Evolutionary conservation across 1,140 invertebrate species (phyloP).

Genomic region (Periplaneta americana): DNA sequence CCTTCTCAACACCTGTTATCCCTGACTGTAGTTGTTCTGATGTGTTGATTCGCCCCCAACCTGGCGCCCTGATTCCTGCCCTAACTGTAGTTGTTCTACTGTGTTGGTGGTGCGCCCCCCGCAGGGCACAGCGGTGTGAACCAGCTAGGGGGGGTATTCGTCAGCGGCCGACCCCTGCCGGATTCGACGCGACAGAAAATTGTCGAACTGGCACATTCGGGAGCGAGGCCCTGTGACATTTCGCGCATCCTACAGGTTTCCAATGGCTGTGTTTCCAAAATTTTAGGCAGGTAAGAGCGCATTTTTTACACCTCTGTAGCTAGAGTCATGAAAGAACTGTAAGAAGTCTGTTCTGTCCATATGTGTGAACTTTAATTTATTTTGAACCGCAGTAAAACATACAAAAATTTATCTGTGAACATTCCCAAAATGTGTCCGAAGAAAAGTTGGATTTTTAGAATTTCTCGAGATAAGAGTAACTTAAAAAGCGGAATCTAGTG

Average conservation of each 20-base stretch:
- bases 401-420: too few species aligned
- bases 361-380: too few species aligned
- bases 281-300: constrained; percentile 65
- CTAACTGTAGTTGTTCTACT: constrained; percentile 13
- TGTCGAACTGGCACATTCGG: constrained; percentile 89
- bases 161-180: constrained; percentile 92
- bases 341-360: too few species aligned
- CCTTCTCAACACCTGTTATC: too few species aligned
- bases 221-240: constrained; percentile 91
- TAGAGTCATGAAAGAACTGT: too few species aligned
- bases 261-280: constrained; percentile 87
- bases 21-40: background rate
- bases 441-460: too few species aligned
- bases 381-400: too few species aligned
- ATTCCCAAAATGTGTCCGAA: too few species aligned
- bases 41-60: background rate
- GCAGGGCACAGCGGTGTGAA: constrained; percentile 94
- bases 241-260: constrained; percentile 87
- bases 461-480: too few species aligned
- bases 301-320: background rate
- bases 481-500: too few species aligned
- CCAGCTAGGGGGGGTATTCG: constrained; percentile 96
- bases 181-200: constrained; percentile 94
- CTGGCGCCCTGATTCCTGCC: background rate
- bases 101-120: constrained; percentile 9